Evolutionary conservation across 1,140 invertebrate species (phyloP).

Genomic region (Eumaeus atala): DNA sequence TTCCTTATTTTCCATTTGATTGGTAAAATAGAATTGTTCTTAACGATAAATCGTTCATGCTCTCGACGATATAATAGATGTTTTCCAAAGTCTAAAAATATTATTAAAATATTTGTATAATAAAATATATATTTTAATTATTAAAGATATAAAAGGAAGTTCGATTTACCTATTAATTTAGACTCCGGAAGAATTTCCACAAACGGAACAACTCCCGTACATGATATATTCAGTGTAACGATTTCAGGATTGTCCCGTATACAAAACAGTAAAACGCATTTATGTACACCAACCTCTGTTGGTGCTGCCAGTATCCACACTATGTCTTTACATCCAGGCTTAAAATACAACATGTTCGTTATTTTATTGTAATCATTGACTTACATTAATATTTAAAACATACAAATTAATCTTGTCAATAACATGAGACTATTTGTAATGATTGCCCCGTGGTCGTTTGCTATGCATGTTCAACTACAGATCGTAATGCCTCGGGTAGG

Average conservation of each 20-base stretch:
- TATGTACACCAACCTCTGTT: constrained; percentile 42
- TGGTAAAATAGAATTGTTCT: constrained; percentile 62
- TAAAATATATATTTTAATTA: no score
- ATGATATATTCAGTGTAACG: constrained; percentile 43
- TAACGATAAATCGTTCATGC: constrained; percentile 64
- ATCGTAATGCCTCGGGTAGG: no score
- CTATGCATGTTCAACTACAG: no score
- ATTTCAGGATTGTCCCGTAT: constrained; percentile 63
- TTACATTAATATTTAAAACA: no score
- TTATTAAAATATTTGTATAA: no score
- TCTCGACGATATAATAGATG: constrained; percentile 55
- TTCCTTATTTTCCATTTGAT: constrained; percentile 64
- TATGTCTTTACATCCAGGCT: constrained; percentile 56
- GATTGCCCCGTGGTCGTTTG: no score
- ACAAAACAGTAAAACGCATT: constrained; percentile 45
- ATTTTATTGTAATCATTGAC: no score
- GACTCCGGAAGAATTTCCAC: constrained; percentile 55
- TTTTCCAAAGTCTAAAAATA: constrained; percentile 54
- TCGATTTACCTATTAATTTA: constrained; percentile 49
- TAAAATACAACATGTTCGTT: constrained; percentile 5
- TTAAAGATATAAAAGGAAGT: neutral
- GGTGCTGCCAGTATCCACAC: constrained; percentile 54
- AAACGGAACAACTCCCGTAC: constrained; percentile 49
- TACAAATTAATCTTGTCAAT: no score
- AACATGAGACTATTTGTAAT: no score